Percentiles rank a stretch among this genome's conserved stretches.
These are phyloP conservation scores for Drosophila mayri DNA, from an alignment of 1,140 invertebrate genomes.

Conservation along the genomic window DNA sequence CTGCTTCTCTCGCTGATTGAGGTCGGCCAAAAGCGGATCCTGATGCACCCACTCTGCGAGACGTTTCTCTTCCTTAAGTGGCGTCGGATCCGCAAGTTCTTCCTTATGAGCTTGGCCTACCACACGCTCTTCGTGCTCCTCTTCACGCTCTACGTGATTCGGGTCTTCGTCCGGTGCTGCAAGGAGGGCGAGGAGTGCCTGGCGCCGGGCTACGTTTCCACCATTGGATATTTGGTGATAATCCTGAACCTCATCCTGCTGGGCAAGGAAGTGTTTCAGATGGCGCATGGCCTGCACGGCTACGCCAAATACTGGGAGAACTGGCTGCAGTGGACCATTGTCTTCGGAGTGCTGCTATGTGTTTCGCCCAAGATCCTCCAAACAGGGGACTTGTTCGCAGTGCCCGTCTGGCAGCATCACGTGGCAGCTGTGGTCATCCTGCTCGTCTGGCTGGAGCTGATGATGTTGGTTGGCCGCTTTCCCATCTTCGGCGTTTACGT, in stretches of 20 bases:
- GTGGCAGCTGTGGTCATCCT: conserved; percentile 91
- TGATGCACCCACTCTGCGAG: conserved; percentile 93
- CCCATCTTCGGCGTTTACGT: conserved; percentile 94
- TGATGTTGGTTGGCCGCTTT: conserved; percentile 93
- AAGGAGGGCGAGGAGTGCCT: conserved; percentile 78
- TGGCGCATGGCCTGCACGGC: conserved; percentile 88
- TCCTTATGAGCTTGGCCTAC: conserved; percentile 91
- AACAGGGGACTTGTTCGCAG: conserved; percentile 59
- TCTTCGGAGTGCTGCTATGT: conserved; percentile 88
- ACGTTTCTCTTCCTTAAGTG: conserved; percentile 93
- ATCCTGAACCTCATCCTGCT: conserved; percentile 88
- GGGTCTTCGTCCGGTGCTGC: conserved; percentile 86
- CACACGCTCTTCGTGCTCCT: conserved; percentile 91
- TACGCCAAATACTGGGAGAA: conserved; percentile 94
- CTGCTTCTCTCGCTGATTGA: conserved; percentile 91
- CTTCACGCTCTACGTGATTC: conserved; percentile 89
- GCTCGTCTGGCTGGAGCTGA: conserved; percentile 91
- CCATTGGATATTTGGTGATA: conserved; percentile 87
- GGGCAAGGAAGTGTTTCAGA: conserved; percentile 90
- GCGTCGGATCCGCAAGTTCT: conserved; percentile 93
- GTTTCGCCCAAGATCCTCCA: conserved; percentile 82
- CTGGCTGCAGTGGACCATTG: conserved; percentile 92
- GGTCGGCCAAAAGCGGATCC: conserved; percentile 90
- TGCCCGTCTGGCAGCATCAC: conserved; percentile 90
- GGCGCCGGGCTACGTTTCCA: conserved; percentile 85